Evolutionary conservation across 2,113 vertebrate species (phyloP).

Genomic region (Gymnorhina tibicen): DNA sequence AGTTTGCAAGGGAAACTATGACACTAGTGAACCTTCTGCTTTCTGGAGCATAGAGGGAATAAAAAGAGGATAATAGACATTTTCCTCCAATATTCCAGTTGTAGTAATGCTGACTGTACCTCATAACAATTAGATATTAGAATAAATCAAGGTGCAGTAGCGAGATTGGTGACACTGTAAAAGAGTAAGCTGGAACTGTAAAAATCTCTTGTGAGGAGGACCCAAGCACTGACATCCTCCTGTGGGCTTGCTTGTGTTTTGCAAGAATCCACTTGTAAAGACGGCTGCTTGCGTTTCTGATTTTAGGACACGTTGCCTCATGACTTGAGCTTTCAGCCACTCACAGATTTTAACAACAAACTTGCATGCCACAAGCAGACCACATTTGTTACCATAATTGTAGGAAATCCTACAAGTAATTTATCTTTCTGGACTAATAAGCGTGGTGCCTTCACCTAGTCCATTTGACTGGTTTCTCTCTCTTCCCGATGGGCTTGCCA

Average conservation of each 20-base stretch:
- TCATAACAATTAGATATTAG: background rate
- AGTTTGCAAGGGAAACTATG: background rate
- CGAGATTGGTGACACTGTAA: background rate
- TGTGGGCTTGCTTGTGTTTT: background rate
- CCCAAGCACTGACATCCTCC: background rate
- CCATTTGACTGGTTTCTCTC: background rate
- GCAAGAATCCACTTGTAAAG: background rate
- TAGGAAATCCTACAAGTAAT: background rate
- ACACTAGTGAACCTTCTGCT: background rate
- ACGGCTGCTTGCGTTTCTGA: background rate
- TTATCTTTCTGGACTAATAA: background rate
- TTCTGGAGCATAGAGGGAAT: background rate
- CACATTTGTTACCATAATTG: background rate
- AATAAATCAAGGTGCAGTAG: background rate
- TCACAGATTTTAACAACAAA: background rate
- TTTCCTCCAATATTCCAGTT: background rate
- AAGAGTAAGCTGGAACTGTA: background rate
- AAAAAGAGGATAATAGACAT: background rate
- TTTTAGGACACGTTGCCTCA: background rate
- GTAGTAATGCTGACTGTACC: background rate
- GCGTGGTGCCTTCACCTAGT: background rate
- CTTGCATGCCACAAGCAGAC: rapidly evolving
- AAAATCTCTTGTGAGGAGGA: background rate
- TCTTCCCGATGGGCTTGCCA: rapidly evolving
- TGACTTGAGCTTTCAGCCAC: background rate